phyloP scores from a whole-genome alignment of 2,797 vertebrate genomes.

The Phyllotis vaccarum region DNA sequence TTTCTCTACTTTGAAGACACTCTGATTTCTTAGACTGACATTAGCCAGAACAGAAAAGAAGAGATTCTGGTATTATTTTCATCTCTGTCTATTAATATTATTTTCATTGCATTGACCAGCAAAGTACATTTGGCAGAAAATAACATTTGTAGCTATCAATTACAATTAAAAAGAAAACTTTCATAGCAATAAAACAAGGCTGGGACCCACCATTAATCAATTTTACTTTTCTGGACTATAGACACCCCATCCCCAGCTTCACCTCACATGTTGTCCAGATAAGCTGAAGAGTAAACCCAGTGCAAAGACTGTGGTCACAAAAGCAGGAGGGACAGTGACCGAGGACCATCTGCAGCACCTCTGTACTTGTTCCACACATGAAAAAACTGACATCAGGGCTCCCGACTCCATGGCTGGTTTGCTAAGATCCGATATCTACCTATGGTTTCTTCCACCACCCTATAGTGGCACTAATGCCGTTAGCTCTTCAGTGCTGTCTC shows the following conservation, averaged over 20 bases:
- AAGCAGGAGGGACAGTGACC: not conserved
- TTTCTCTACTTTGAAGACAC: not conserved
- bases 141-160: not conserved
- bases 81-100: not conserved
- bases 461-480: not conserved
- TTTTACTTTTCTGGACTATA: not conserved
- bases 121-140: not conserved
- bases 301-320: rapidly evolving
- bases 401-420: not conserved
- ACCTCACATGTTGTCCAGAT: not conserved
- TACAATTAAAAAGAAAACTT: not conserved
- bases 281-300: not conserved
- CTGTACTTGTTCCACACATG: not conserved
- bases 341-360: not conserved
- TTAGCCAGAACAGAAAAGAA: not conserved
- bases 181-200: not conserved
- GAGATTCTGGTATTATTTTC: not conserved
- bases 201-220: not conserved
- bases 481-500: not conserved
- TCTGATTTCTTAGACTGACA: not conserved
- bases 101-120: not conserved
- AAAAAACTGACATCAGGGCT: not conserved
- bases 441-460: rapidly evolving
- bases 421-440: not conserved
- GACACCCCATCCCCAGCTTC: rapidly evolving